Percentiles rank a stretch among this genome's conserved stretches.
Evolutionary conservation across 1,140 invertebrate species (phyloP).

Genomic region (Drosophila sp.): DNA sequence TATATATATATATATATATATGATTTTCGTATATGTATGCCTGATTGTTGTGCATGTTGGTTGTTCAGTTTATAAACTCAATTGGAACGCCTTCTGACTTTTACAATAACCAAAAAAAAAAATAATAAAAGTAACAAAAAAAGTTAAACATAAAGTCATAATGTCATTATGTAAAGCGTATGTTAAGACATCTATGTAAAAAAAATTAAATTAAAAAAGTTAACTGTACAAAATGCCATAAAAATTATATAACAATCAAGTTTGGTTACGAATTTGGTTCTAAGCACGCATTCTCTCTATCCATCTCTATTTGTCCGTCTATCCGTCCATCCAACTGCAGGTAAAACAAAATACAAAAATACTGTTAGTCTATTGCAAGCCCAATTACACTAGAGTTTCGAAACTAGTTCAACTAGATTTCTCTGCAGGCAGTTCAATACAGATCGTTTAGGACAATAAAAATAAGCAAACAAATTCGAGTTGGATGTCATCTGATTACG

Average conservation of each 20-base stretch:
- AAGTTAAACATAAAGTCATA: slow-evolving; percentile 60
- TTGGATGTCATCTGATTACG: not conserved
- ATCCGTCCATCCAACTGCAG: slow-evolving; percentile 30
- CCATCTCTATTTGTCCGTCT: slow-evolving; percentile 29
- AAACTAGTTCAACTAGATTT: slow-evolving; percentile 15
- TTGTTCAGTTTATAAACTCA: slow-evolving; percentile 61
- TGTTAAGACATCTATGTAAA: slow-evolving; percentile 48
- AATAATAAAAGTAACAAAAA: slow-evolving; percentile 4
- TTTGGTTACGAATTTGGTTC: slow-evolving; percentile 78
- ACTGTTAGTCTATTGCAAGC: slow-evolving; percentile 80
- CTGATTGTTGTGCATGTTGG: slow-evolving; percentile 80
- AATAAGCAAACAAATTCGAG: slow-evolving; percentile 1
- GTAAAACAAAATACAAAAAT: slow-evolving; percentile 79
- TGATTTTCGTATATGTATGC: slow-evolving; percentile 70
- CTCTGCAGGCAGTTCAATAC: not conserved
- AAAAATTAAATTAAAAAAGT: slow-evolving; percentile 37
- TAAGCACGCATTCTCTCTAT: slow-evolving; percentile 60
- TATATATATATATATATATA: slow-evolving; percentile 57
- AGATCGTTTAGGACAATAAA: slow-evolving; percentile 10
- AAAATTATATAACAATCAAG: slow-evolving; percentile 79
- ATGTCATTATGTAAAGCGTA: slow-evolving; percentile 68
- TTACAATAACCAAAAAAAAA: slow-evolving; percentile 28
- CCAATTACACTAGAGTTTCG: slow-evolving; percentile 60
- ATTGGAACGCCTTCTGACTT: slow-evolving; percentile 63
- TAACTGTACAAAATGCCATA: slow-evolving; percentile 77